Evolutionary conservation across 1,140 invertebrate genomes (phyloP).

Genomic region (Leptonema lineaticorne): DNA sequence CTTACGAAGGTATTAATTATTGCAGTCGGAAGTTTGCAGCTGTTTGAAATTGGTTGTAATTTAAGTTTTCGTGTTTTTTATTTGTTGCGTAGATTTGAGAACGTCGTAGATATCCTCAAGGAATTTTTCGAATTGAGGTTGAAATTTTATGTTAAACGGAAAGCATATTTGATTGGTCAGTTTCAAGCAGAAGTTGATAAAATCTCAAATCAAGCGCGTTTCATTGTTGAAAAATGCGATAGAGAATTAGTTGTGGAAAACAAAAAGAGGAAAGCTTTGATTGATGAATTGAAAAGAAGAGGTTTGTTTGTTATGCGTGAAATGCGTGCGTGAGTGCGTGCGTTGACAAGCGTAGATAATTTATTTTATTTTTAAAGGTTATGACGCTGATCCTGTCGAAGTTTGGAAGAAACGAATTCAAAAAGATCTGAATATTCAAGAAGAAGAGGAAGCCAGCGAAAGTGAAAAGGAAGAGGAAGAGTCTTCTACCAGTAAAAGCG

Average conservation of each 20-base stretch:
- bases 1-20: slow-evolving; percentile 57
- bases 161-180: slow-evolving; percentile 88
- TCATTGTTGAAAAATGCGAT: slow-evolving; percentile 97
- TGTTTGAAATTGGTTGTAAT: neutral
- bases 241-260: slow-evolving; percentile 90
- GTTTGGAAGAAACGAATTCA: slow-evolving; percentile 83
- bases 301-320: slow-evolving; percentile 45
- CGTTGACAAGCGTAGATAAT: too few relatives aligned
- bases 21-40: neutral
- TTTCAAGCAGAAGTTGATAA: slow-evolving; percentile 89
- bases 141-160: slow-evolving; percentile 83
- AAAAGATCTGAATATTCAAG: slow-evolving; percentile 55
- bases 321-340: too few relatives aligned
- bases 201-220: slow-evolving; percentile 90
- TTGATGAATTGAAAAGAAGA: slow-evolving; percentile 81
- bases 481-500: slow-evolving; percentile 54
- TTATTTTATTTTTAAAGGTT: too few relatives aligned
- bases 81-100: slow-evolving; percentile 60
- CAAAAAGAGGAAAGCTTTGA: slow-evolving; percentile 91
- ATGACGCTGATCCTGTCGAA: slow-evolving; percentile 91
- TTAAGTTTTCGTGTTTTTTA: neutral
- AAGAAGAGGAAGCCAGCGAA: slow-evolving; percentile 57
- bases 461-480: slow-evolving; percentile 50
- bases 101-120: slow-evolving; percentile 76
- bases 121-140: slow-evolving; percentile 86